Evolutionary conservation across 1,140 invertebrate genomes (phyloP), one percentile per base, ranked within the genome.

Genomic region (Hylaeus volcanicus): DNA sequence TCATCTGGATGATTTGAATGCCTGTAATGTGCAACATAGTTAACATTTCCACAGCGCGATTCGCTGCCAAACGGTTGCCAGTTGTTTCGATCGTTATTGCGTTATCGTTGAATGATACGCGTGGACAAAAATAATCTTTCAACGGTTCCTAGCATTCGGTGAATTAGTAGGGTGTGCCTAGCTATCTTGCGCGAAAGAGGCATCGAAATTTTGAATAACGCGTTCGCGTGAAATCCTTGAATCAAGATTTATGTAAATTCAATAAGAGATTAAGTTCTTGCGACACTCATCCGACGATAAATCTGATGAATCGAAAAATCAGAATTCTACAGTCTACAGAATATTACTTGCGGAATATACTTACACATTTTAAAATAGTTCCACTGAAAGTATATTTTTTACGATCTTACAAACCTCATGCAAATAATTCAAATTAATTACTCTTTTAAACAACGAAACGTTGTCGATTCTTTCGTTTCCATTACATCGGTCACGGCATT

Each of bases 1-100:
- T 85, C 80, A 90, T 90, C 85, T 75, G 89, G 86, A 88, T 89
- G 80, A 89, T 87, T 88, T 61, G 84, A 74, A 75, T 82, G 78
- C 74, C 66, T 58, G 63, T 75, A 77, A 81, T 86, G 81, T 48
- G 77, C 65, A 45, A 56, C 79, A 56, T 71, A 86, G 83, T 86
- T 86, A 74, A 86, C 79, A 87, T 86, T 87, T 86, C 84, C 82
- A 81, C 73, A 72, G 51, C 48, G 60, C 37, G 70, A 55, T 79
- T 80, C 65, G 71, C 82, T 82, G 82, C 85, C 86, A 81, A 71
- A 48, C 74, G 55, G 58, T 45, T 56, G 85, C 69, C 81, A 65
- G 70, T 73, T 53, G 60, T 78, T 48, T 73, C 81, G 81, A 37
- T 73, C 64, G 58, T 74, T 26, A 26, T 26, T 37, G 45, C 69